Conservation (phyloP, 2,888 invertebrate genomes). For the Pyrrhosoma nymphula region DNA sequence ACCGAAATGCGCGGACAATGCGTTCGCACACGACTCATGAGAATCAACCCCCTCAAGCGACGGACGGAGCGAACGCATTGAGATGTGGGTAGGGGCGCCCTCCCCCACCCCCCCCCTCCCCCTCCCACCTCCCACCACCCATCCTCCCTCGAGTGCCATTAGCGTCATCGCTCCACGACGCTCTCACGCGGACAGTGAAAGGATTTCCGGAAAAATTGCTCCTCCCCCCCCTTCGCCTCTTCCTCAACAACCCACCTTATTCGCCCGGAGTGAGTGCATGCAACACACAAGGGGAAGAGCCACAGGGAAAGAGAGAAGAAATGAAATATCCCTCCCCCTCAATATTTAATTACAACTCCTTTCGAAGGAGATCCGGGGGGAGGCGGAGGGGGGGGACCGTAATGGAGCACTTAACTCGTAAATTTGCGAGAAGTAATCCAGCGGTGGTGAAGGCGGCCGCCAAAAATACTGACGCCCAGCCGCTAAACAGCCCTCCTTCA, state of each 20-base stretch:
- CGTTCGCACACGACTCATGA: too few relatives aligned
- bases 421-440: neutral
- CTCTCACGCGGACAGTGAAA: neutral
- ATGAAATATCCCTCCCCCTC: conserved; percentile 1
- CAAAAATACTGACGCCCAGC: neutral
- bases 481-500: neutral
- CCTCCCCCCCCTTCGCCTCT: neutral
- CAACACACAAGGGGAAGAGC: too few relatives aligned
- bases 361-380: neutral
- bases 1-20: too few relatives aligned
- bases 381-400: neutral
- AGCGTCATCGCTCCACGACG: neutral
- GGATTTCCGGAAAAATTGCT: neutral
- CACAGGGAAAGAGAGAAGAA: too few relatives aligned
- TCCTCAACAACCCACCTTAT: too few relatives aligned
- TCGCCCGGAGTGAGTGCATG: neutral
- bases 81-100: too few relatives aligned
- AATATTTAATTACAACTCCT: conserved; percentile 18
- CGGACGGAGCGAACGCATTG: too few relatives aligned
- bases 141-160: neutral
- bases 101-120: too few relatives aligned
- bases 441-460: neutral
- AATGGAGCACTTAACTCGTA: conserved; percentile 10
- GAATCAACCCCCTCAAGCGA: too few relatives aligned
- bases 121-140: too few relatives aligned